These are phyloP conservation scores for Butorides virescens DNA, from an alignment of 2,113 vertebrate genomes.

Conservation along the genomic window DNA sequence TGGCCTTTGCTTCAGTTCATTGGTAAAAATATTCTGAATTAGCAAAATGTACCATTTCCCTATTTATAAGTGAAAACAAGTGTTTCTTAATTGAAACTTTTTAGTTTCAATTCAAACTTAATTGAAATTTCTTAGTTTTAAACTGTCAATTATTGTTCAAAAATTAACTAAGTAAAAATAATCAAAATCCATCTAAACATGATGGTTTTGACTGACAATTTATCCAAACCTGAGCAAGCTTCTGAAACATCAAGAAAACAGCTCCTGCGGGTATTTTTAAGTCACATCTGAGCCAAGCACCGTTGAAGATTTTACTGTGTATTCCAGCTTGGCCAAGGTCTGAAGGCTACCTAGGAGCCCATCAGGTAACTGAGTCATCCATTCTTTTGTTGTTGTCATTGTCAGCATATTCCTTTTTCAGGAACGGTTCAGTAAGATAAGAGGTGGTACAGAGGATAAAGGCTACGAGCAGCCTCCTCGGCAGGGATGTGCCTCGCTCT, in stretches of 20 bases:
- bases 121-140: neutral
- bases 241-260: neutral
- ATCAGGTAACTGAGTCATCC: neutral
- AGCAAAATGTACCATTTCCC: neutral
- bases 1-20: neutral
- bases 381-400: neutral
- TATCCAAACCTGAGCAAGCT: neutral
- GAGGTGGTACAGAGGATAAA: neutral
- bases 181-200: neutral
- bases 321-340: neutral
- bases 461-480: neutral
- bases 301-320: neutral
- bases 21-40: neutral
- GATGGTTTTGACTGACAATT: neutral
- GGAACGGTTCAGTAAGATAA: neutral
- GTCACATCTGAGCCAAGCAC: neutral
- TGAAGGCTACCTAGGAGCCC: neutral
- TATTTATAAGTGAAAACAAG: neutral
- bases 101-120: too few species aligned
- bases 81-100: neutral
- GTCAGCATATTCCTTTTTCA: neutral
- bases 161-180: neutral
- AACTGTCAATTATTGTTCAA: neutral
- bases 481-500: neutral
- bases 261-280: neutral